Percentiles rank a stretch among this genome's conserved stretches.
Evolutionary conservation across 1,140 invertebrate genomes (phyloP).

Genomic region (Aleiodes sp.): DNA sequence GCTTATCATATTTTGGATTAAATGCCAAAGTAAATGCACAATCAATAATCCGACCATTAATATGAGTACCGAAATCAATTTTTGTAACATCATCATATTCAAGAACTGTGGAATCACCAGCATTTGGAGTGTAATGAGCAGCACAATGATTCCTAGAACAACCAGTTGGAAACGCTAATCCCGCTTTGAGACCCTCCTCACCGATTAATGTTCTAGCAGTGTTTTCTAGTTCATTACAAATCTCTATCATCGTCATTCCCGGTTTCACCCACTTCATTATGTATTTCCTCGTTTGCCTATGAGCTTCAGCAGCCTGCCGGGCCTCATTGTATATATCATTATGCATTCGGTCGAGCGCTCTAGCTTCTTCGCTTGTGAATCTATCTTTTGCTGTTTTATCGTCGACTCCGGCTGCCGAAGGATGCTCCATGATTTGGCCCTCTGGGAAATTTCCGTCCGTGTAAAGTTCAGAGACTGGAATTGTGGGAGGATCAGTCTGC

Average conservation of each 20-base stretch:
- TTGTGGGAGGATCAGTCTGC: slow-evolving; percentile 84
- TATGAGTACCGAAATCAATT: slow-evolving; percentile 99
- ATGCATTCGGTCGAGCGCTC: slow-evolving; percentile 80
- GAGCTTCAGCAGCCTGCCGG: slow-evolving; percentile 95
- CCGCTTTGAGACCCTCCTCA: slow-evolving; percentile 95
- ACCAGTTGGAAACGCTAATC: slow-evolving; percentile 98
- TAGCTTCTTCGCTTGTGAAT: slow-evolving; percentile 91
- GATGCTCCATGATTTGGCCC: slow-evolving; percentile 84
- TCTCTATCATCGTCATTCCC: slow-evolving; percentile 99
- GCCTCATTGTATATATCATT: slow-evolving; percentile 95
- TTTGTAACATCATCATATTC: slow-evolving; percentile 98
- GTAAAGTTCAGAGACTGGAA: slow-evolving; percentile 87
- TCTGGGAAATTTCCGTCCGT: slow-evolving; percentile 84
- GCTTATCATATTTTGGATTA: slow-evolving; percentile 95
- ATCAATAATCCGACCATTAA: slow-evolving; percentile 98
- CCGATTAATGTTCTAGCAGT: slow-evolving; percentile 91
- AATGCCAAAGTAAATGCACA: slow-evolving; percentile 98
- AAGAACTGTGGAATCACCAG: slow-evolving; percentile 94
- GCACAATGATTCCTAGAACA: slow-evolving; percentile 99
- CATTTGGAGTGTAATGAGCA: slow-evolving; percentile 99
- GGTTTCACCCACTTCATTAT: slow-evolving; percentile 76
- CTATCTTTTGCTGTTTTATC: slow-evolving; percentile 88
- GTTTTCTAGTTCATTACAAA: slow-evolving; percentile 96
- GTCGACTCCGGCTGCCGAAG: slow-evolving; percentile 73
- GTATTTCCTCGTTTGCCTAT: slow-evolving; percentile 80